Base-by-base conservation (phyloP, 2,888 invertebrate genomes). In the Oligia latruncula region DNA sequence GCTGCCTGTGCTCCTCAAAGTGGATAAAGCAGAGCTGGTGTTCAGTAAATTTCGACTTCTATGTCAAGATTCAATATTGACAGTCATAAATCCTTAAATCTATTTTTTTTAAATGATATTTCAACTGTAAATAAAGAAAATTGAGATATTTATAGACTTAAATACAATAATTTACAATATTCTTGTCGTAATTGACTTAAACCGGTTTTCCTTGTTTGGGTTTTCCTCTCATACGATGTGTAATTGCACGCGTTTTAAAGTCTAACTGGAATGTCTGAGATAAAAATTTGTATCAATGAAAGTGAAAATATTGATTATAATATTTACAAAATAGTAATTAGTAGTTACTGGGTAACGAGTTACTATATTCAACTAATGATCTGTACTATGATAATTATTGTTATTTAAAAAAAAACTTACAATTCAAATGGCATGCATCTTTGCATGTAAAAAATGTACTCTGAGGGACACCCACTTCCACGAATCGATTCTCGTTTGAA, bases 341-440 rank as follows among this genome's bases (percentile, higher is more conserved):
- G 5, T 2, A n/a, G 4, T n/a, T 23, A 55, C 35, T 71, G 23
- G 4, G 23, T 35, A 15, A 71, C 2, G 8, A 13, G 3, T 68
- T 20, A 13, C 4, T 68, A 13, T 13, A 35, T 11, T 70, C 20
- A 35, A 20, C 29, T 49, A 29, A 8, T 6, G 0, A 52, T 23
- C 8, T 23, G 23, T 35, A 13, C 29, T n/a, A n/a, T 23, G 9
- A 23, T 58, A 58, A 4, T 20, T 6, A 6, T 6, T 52, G 20
- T n/a, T n/a, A n/a, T 13, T 3, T 11, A n/a, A 40, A 77, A 65
- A 58, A 73, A 55, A 40, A 62, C 83, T 81, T 60, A 81, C 81
- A 29, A 13, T 71, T 83, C 81, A 66, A 83, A 83, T 6, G 58
- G 65, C 65, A 83, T 60, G 17, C 81, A 81, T 9, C 9, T 78